Base-by-base conservation (phyloP, 23 tunicate genomes). In the Diplosoma virens region DNA sequence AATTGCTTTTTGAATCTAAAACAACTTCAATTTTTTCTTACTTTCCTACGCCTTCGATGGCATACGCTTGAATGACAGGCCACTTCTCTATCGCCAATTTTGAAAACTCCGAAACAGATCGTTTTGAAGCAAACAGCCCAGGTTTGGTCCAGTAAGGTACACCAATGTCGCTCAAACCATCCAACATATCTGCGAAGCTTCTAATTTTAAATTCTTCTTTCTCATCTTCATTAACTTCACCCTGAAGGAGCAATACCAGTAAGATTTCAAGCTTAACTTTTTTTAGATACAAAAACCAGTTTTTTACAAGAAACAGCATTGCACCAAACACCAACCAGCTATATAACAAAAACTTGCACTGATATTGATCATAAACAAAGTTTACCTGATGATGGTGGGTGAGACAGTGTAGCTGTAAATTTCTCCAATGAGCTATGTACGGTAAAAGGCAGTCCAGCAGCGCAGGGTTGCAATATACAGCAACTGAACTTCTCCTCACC, bases 21-120 rank as follows among this genome's bases (percentile, higher is more conserved):
- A n/a, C n/a, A n/a, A n/a, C n/a, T n/a, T n/a, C n/a, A n/a, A n/a
- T n/a, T n/a, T n/a, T 41, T 31, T 18, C 82, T 46, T 46, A 86
- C 92, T 75, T 34, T 58, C 97, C 97, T 0, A 80, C 76, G 5
- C 67, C 86, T 25, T 84, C 85, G 68, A 69, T 32, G 24, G 82
- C 86, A 74, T 71, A 84, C 7, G 97, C 73, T 79, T 90, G 97
- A 32, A 90, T 74, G 14, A 90, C 34, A 3, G 97, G 90, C 97
- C 97, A 90, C 65, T 84, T 83, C 65, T 90, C 90, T 2, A 90
- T 29, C 20, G 48, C 59, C 35, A 83, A 61, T 52, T 53, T 58
- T 47, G 58, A 36, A 32, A 89, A 78, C 29, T 25, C 60, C n/a
- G 30, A 47, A 17, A 25, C 7, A 3, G 9, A 4, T 7, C 7